Evolutionary conservation across 2,113 vertebrate species (phyloP), one percentile per base, ranked within the genome.

Genomic region (Pluvialis apricaria): DNA sequence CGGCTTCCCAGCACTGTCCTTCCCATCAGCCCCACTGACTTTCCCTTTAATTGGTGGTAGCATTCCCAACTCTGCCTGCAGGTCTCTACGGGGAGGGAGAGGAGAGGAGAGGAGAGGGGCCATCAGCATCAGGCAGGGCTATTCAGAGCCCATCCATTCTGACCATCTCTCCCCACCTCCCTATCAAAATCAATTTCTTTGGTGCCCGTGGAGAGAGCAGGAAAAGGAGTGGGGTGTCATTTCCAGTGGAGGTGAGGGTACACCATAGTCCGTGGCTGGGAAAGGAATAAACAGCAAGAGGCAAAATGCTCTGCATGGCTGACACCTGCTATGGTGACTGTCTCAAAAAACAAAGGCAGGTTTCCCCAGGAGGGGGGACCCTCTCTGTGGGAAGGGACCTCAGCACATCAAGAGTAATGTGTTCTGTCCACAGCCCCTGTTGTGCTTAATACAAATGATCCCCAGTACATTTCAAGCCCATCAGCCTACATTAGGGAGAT

Each of bases 171-270:
- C 62, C 44, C 49, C 40, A 45, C 34, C 69, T 82, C 73, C 68
- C 77, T n/a, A 12, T 79, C 90, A 93, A 85, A 94, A 94, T 60
- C 52, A 47, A 72, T 95, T 92, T 69, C 6, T 92, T 69, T 80
- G 91, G 62, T 73, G 66, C 25, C 44, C 26, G 4, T 17, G 81
- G 66, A 52, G 36, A 86, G 34, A 81, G 55, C 55, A 95, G 72
- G 64, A 94, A 44, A 38, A 58, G 54, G 26, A 86, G 25, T 36
- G 54, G 20, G 28, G 45, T 78, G 55, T 79, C 72, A 64, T 62
- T 94, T 64, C 81, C 61, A 88, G 5, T 61, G 65, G 60, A 94
- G 76, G 24, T 57, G 61, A 81, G n/a, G 42, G 32, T 66, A 51
- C 1, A 1, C 29, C 34, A 5, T 5, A 36, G 72, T 81, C 44